Evolutionary conservation across 2,113 vertebrate genomes (phyloP).

Genomic region (Dasyprocta punctata): DNA sequence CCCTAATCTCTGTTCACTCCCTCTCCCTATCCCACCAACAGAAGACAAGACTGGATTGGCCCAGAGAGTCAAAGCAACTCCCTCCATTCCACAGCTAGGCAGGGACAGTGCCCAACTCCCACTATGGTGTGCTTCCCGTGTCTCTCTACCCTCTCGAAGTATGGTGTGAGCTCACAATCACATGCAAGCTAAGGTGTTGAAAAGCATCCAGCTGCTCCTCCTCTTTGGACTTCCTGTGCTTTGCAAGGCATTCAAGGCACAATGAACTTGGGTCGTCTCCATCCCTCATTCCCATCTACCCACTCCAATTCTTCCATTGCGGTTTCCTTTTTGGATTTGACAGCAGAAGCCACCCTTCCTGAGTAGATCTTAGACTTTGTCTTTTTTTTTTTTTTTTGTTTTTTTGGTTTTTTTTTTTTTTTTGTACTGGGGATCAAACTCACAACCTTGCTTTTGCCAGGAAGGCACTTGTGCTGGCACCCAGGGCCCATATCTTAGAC

Average conservation of each 20-base stretch:
- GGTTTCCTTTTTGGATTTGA: neutral
- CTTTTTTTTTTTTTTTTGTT: too few species aligned
- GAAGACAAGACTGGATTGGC: neutral
- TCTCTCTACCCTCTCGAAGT: constrained; percentile 40
- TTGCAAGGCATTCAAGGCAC: constrained; percentile 7
- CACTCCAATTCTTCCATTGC: neutral
- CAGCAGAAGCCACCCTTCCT: neutral
- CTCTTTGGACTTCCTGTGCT: constrained; percentile 43
- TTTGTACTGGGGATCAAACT: too few species aligned
- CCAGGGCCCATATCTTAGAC: too few species aligned
- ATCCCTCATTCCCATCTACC: neutral
- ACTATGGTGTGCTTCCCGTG: neutral
- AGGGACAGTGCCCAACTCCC: neutral
- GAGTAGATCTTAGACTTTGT: neutral
- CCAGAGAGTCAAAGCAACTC: neutral
- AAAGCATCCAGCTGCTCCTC: constrained; percentile 64
- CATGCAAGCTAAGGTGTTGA: neutral
- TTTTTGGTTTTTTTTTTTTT: too few species aligned
- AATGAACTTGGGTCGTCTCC: neutral
- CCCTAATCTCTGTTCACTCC: neutral
- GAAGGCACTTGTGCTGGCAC: too few species aligned
- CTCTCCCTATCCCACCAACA: neutral
- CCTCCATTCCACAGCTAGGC: neutral
- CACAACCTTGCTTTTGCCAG: too few species aligned
- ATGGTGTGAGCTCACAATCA: constrained; percentile 1